Conservation (phyloP, 2,797 vertebrate genomes). For the Sarcophilus harrisii region DNA sequence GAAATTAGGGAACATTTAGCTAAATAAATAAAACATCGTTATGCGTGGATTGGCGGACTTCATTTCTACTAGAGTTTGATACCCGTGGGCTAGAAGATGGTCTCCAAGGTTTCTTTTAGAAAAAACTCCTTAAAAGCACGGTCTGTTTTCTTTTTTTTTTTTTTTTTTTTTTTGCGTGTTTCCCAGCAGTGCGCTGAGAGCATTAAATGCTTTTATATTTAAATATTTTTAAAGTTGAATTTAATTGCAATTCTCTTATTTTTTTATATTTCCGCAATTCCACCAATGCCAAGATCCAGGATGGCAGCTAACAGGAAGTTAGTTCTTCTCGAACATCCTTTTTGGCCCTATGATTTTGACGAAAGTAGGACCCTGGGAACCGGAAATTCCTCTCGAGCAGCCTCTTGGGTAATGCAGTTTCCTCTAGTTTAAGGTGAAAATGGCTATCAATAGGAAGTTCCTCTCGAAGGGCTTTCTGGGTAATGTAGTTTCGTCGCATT, state of each 20-base stretch:
- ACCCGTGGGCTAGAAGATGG: not conserved
- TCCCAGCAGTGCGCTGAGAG: not conserved
- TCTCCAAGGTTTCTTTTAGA: not conserved
- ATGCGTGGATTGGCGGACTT: too few species aligned
- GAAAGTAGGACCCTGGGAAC: not conserved
- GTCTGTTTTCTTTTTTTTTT: not conserved
- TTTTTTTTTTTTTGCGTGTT: not conserved
- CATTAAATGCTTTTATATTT: not conserved
- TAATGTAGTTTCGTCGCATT: not conserved
- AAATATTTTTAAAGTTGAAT: not conserved
- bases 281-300: not conserved
- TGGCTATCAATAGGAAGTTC: not conserved
- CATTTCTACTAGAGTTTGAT: not conserved
- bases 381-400: not conserved
- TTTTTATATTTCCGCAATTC: not conserved
- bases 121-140: not conserved
- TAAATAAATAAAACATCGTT: not conserved
- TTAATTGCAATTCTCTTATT: not conserved
- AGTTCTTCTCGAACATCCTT: not conserved
- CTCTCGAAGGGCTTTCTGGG: not conserved
- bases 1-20: not conserved
- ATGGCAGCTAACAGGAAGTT: not conserved
- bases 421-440: not conserved
- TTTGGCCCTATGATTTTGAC: not conserved
- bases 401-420: slow-evolving; percentile 7